Conservation (phyloP, 2,888 invertebrate genomes). For the Erpobdella octoculata region DNA sequence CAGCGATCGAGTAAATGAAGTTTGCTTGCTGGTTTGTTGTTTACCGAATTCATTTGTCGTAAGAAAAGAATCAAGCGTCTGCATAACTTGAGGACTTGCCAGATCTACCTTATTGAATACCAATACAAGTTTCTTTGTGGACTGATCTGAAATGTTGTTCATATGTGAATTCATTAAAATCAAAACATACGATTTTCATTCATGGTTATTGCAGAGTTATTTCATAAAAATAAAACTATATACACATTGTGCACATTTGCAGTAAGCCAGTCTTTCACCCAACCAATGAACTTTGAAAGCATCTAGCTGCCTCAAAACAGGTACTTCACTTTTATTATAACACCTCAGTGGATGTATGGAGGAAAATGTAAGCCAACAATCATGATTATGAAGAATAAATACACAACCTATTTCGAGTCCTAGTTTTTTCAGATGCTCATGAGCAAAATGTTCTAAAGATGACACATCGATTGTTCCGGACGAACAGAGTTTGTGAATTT, state of each 20-base stretch:
- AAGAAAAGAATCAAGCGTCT: background rate
- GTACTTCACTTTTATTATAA: too few relatives aligned
- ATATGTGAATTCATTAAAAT: too few relatives aligned
- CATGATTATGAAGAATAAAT: background rate
- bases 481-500: background rate
- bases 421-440: background rate
- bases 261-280: too few relatives aligned
- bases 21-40: background rate
- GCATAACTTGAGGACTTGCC: too few relatives aligned
- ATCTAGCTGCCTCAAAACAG: too few relatives aligned
- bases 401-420: background rate
- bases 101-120: conserved; percentile 46
- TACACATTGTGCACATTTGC: too few relatives aligned
- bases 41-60: background rate
- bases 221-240: too few relatives aligned
- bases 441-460: background rate
- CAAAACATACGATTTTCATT: too few relatives aligned
- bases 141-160: background rate
- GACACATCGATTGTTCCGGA: background rate
- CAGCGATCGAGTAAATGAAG: background rate
- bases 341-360: background rate
- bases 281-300: too few relatives aligned
- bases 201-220: too few relatives aligned
- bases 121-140: conserved; percentile 29
- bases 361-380: background rate